Percentiles rank a stretch among this genome's conserved stretches.
Evolutionary conservation across 2,797 vertebrate species (phyloP).

Genomic region (Gambelia wislizenii): DNA sequence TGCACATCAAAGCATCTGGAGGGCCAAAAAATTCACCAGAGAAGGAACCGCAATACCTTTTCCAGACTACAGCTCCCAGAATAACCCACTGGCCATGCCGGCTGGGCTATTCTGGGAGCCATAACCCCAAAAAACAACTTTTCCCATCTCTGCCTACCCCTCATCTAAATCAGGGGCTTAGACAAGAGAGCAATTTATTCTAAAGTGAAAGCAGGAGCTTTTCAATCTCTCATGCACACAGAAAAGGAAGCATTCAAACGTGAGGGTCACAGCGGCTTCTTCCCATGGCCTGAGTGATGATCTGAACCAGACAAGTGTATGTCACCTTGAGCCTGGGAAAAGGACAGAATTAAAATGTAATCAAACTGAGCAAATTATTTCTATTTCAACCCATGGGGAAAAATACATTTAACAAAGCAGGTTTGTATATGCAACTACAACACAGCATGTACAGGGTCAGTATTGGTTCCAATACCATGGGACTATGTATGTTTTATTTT

Average conservation of each 20-base stretch:
- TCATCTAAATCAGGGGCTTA: too few relatives aligned
- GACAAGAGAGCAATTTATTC: not conserved
- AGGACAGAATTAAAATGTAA: not conserved
- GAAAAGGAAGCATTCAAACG: not conserved
- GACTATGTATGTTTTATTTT: too few relatives aligned
- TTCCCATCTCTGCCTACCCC: too few relatives aligned
- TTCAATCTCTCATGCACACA: not conserved
- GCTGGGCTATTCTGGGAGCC: too few relatives aligned
- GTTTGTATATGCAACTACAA: not conserved
- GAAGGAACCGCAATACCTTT: too few relatives aligned
- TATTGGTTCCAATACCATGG: not conserved
- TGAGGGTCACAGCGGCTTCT: not conserved
- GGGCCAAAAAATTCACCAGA: too few relatives aligned
- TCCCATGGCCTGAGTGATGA: not conserved
- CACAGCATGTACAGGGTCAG: not conserved
- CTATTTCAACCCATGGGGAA: not conserved
- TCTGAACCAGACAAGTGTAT: not conserved
- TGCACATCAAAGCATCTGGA: too few relatives aligned
- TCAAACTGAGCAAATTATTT: not conserved
- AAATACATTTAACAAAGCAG: not conserved
- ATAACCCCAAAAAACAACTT: too few relatives aligned
- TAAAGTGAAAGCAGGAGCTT: not conserved
- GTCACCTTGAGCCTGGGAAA: not conserved
- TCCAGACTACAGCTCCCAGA: too few relatives aligned
- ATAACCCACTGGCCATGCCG: too few relatives aligned